Conservation (phyloP, 2,113 vertebrate genomes). For the Ammodytes dubius region DNA sequence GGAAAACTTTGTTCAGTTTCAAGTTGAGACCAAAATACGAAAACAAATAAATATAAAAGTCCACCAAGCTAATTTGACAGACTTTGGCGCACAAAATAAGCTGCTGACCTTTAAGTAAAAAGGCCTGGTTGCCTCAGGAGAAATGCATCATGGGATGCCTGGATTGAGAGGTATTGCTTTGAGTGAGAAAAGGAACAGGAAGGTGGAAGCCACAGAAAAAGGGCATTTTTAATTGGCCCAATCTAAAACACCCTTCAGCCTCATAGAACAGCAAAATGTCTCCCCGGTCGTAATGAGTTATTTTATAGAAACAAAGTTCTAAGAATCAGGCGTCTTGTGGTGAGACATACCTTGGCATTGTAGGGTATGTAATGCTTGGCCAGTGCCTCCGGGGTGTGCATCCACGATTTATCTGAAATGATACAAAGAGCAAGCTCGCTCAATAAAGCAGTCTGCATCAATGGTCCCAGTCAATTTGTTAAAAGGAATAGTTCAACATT, state of each 20-base stretch:
- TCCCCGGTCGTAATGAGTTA: background rate
- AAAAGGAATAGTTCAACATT: too few species aligned
- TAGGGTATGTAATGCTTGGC: conserved; percentile 98
- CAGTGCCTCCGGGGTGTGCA: conserved; percentile 97
- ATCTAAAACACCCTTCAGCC: background rate
- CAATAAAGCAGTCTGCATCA: conserved; percentile 9
- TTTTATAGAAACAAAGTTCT: background rate
- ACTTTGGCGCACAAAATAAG: background rate
- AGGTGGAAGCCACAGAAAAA: background rate
- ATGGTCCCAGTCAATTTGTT: background rate
- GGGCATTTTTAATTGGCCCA: background rate
- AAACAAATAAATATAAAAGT: too few species aligned
- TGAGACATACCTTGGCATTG: conserved; percentile 93
- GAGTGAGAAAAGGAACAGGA: background rate
- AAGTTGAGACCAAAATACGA: background rate
- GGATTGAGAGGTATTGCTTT: background rate
- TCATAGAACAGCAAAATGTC: background rate
- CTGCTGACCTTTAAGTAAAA: conserved; percentile 1
- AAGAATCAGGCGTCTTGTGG: background rate
- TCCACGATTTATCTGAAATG: conserved; percentile 98
- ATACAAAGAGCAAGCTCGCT: conserved; percentile 71
- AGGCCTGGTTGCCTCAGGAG: background rate
- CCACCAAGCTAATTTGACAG: background rate
- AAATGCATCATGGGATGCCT: conserved; percentile 13
- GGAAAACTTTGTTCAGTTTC: background rate